Percentiles rank a stretch among this genome's conserved stretches.
Evolutionary conservation across 2,113 vertebrate genomes (phyloP).

Genomic region (Aegithalos caudatus): DNA sequence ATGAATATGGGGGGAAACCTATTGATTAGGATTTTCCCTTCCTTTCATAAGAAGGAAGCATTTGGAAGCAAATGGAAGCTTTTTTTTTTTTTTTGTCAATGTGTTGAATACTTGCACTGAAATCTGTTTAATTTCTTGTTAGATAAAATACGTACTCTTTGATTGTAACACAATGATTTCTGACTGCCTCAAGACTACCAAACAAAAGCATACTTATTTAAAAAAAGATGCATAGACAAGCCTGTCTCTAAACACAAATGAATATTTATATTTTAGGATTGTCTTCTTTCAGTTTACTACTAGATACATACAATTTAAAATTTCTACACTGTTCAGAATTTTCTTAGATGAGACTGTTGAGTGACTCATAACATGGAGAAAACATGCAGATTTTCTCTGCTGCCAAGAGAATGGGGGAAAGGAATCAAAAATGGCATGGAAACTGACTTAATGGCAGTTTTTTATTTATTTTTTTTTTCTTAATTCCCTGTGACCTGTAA

Average conservation of each 20-base stretch:
- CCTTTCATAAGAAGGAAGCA: not conserved
- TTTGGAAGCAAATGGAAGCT: too few species aligned
- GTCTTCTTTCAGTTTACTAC: not conserved
- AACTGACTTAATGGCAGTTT: not conserved
- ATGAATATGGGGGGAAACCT: not conserved
- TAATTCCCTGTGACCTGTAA: not conserved
- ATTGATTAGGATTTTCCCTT: not conserved
- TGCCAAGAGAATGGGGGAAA: not conserved
- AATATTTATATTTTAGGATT: not conserved
- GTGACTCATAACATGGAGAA: not conserved
- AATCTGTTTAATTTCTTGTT: not conserved
- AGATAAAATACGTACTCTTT: not conserved
- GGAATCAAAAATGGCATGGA: not conserved
- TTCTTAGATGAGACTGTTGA: not conserved
- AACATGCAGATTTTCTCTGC: not conserved
- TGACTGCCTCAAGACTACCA: not conserved
- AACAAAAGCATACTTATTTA: not conserved
- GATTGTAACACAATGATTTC: not conserved
- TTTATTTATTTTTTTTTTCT: not conserved
- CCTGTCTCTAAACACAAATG: not conserved
- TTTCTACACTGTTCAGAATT: not conserved
- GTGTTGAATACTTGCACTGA: not conserved
- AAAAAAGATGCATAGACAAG: not conserved
- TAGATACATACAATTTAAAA: not conserved
- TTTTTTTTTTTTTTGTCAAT: too few species aligned